Percentiles rank a stretch among this genome's conserved stretches.
Evolutionary conservation across 2,113 vertebrate genomes (phyloP).

Genomic region (Leptodactylus fuscus): DNA sequence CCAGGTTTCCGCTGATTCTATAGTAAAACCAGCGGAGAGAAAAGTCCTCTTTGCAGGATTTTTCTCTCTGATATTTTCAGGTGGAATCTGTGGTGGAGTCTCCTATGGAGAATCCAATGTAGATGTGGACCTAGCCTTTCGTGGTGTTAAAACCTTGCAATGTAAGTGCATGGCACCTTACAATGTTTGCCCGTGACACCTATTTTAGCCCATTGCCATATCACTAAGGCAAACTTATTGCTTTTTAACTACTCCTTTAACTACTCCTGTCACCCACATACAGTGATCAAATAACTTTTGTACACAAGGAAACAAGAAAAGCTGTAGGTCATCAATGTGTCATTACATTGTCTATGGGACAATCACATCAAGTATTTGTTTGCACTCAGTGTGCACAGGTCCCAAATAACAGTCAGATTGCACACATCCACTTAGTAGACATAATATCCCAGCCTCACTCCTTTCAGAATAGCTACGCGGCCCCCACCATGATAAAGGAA

Average conservation of each 20-base stretch:
- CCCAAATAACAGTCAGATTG: neutral
- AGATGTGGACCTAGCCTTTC: no score
- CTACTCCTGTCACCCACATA: neutral
- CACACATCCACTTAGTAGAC: neutral
- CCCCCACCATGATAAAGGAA: no score
- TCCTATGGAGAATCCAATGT: no score
- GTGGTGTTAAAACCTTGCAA: no score
- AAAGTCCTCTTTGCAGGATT: no score
- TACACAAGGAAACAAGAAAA: neutral
- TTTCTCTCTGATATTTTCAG: no score
- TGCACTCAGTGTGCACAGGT: neutral
- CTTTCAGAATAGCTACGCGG: neutral
- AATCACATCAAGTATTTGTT: neutral
- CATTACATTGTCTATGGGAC: neutral
- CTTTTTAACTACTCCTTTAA: neutral
- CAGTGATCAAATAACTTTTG: neutral
- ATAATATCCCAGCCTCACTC: neutral
- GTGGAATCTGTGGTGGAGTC: no score
- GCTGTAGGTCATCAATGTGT: neutral
- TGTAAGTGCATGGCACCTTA: no score
- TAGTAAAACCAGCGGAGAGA: no score
- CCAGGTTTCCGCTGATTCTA: no score
- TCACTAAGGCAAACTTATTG: neutral
- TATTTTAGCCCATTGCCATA: neutral
- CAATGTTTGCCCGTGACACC: no score